Evolutionary conservation across 2,888 invertebrate species (phyloP).

Genomic region (Apodemia hepburni): DNA sequence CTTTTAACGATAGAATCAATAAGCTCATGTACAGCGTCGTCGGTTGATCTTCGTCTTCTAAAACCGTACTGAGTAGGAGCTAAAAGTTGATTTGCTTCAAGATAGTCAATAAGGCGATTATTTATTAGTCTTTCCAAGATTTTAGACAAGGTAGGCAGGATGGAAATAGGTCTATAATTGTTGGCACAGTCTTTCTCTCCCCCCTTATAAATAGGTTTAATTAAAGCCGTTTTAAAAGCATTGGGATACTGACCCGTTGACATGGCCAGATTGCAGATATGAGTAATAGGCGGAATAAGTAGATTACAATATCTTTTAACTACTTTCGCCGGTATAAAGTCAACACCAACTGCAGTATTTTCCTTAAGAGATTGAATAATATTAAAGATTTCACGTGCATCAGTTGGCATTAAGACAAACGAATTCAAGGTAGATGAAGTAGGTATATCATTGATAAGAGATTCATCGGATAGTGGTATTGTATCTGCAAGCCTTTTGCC

Average conservation of each 20-base stretch:
- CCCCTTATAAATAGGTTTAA: background rate
- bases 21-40: background rate
- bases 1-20: background rate
- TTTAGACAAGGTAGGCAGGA: background rate
- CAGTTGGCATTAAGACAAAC: background rate
- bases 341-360: background rate
- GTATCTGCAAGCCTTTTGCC: background rate
- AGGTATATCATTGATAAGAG: background rate
- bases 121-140: background rate
- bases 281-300: background rate
- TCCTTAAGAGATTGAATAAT: background rate
- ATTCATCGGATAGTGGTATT: background rate
- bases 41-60: background rate
- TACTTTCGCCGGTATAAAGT: background rate
- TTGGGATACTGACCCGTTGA: background rate
- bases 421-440: background rate
- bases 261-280: slow-evolving; percentile 1
- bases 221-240: background rate
- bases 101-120: background rate
- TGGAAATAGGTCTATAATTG: slow-evolving; percentile 2
- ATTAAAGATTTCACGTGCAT: background rate
- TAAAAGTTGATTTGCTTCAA: background rate
- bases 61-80: background rate
- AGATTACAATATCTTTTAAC: background rate
- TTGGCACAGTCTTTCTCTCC: background rate